Base-by-base conservation (phyloP, 92 coral and sea anemone species). In the Zoanthus sociatus region DNA sequence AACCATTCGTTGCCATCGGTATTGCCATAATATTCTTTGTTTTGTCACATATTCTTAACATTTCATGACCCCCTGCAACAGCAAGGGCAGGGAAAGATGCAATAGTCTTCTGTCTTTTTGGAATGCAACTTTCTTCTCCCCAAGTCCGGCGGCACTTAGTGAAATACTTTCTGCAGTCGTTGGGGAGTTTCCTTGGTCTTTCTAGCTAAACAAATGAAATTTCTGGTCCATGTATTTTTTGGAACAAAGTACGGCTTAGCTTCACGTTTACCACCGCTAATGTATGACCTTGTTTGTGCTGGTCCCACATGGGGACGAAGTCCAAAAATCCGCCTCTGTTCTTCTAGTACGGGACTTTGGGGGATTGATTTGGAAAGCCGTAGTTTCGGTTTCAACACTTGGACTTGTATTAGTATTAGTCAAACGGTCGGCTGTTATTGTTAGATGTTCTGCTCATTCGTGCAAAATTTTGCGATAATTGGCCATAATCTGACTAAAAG, bases 281-380 rank as follows among this genome's bases (percentile, higher is more conserved):
- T 84, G 48, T 5, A 37, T 15, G 78, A 73, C 12, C 45, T 73
- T 17, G 71, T 79, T 67, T 63, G 90, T 17, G 78, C 85, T 32
- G 90, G 78, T 44, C 90, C 89, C 18, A 81, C 78, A 17, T 74
- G 92, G 76, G 89, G 89, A 16, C 75, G 64, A 74, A 56, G 84
- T 30, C 89, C 92, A 71, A 89, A 89, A 42, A 84, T n/a, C 54
- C 84, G 45, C 75, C 82, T 60, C 53, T 84, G 92, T 73, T 77
- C 92, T 53, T 77, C 89, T 20, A 78, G 82, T 4, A 73, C 82
- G 54, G 85, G 56, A 9, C 75, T 12, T 63, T 6, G 16, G 15
- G 18, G 17, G 10, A 9, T 63, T 20, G 55, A 1, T 63, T 63
- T 20, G 55, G 55, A 9, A 3, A 16, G 70, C 70, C 30, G 70